Evolutionary conservation across 2,797 vertebrate species (phyloP), one percentile per base, ranked within the genome.

Genomic region (Stomatorhinus walkeri): DNA sequence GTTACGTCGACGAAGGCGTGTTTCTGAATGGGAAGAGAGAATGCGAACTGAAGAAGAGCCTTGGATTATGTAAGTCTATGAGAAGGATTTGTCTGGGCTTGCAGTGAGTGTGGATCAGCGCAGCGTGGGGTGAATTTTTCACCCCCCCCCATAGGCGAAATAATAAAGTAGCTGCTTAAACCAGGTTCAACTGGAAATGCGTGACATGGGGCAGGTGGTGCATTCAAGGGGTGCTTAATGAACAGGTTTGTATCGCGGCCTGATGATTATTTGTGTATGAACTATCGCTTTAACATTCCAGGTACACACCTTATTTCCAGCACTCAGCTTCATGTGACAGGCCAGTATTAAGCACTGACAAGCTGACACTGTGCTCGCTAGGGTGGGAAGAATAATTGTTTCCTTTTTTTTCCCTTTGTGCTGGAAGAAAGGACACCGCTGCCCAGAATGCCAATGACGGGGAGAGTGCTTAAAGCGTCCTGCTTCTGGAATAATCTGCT

Each of bases 231-330:
- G 92, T 92, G 91, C 95, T 95, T 96, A 96, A 96, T 96, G 95
- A 95, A 95, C 93, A 94, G 93, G 91, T 91, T 89, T 93, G 91
- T 93, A 92, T 93, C 92, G 90, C 91, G 91, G 92, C 91, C 91
- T 90, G 90, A 22, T 88, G 84, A 88, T 91, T 92, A 91, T 92
- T 92, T 93, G 94, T 93, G 94, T 94, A 95, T 95, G 96, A 96
- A 96, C 95, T 93, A 94, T 91, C 85, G 91, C 91, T 93, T 96
- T 96, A 94, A 94, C 94, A 96, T 96, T 95, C 96, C 93, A 94
- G 94, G 95, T 96, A 96, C 96, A 96, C 93, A 94, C 95, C 94
- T 95, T 94, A 96, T 96, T 95, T 95, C 94, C 95, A 94, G 94
- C 93, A 89, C 94, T 91, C 91, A 90, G 89, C 94, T 94, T 93